phyloP scores from a whole-genome alignment of 2,797 vertebrate species.

The Percopsis omiscomaycus region DNA sequence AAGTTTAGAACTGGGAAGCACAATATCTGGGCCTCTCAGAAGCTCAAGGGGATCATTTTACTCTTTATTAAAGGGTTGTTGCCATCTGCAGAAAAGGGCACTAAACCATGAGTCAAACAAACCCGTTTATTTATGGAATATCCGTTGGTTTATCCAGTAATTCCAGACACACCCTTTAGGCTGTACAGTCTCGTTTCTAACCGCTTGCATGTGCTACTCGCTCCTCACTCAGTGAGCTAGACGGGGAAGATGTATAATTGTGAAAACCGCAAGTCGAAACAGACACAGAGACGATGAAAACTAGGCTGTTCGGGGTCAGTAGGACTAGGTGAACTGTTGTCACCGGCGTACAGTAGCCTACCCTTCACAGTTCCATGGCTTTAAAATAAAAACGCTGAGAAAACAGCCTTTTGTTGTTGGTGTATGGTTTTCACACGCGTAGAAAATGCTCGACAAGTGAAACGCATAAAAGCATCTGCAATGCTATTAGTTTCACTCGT shows the following conservation, averaged over 20 bases:
- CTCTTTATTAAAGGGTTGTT: background rate
- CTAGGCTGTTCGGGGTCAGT: background rate
- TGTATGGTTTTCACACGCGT: background rate
- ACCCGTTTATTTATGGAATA: constrained; percentile 26
- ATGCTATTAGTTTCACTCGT: background rate
- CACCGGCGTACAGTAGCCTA: background rate
- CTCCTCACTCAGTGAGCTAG: background rate
- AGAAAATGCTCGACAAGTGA: constrained; percentile 11
- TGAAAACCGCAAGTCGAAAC: background rate
- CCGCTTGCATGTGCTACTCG: constrained; percentile 3
- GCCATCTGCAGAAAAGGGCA: background rate
- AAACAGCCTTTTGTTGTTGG: constrained; percentile 12
- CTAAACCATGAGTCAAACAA: background rate
- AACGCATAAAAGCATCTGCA: constrained; percentile 3
- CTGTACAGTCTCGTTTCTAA: constrained; percentile 1
- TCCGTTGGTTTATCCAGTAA: constrained; percentile 5
- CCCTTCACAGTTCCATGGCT: background rate
- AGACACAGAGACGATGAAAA: background rate
- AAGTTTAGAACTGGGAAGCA: background rate
- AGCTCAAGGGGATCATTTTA: background rate
- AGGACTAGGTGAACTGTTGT: background rate
- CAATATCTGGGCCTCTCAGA: background rate
- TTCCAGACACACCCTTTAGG: constrained; percentile 19
- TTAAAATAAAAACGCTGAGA: constrained; percentile 14
- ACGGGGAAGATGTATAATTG: background rate